Conservation (phyloP, 2,113 vertebrate genomes). For the Orientallactaga bullata region DNA sequence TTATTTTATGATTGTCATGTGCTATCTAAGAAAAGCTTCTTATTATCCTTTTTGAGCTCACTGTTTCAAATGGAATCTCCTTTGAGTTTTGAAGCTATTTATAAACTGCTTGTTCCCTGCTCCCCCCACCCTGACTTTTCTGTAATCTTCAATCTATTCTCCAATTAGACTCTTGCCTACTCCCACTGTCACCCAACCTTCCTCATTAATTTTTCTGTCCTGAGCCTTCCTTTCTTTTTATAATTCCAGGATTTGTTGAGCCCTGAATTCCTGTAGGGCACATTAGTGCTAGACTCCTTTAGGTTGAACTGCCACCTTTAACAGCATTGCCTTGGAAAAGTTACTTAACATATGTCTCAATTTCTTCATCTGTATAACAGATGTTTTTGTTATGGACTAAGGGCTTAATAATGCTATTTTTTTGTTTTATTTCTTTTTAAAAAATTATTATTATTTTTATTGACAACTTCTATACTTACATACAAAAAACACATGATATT, state of each 20-base stretch:
- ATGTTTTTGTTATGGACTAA: conserved; percentile 3
- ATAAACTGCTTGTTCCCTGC: neutral
- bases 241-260: conserved; percentile 23
- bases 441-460: too few species aligned
- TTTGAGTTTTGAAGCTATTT: conserved; percentile 1
- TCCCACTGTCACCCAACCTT: neutral
- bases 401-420: neutral
- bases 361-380: neutral
- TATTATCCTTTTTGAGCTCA: neutral
- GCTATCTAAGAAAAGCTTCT: conserved; percentile 1
- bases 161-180: neutral
- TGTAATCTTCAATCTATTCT: neutral
- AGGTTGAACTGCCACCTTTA: neutral
- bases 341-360: neutral
- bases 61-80: conserved; percentile 19
- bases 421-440: too few species aligned
- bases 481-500: too few species aligned
- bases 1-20: neutral
- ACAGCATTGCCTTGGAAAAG: neutral
- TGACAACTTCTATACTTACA: too few species aligned
- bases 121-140: neutral
- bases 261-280: neutral
- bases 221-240: neutral
- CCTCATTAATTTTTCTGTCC: neutral
- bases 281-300: neutral